phyloP scores from a whole-genome alignment of 2,113 vertebrate species.

The Clinocottus analis region DNA sequence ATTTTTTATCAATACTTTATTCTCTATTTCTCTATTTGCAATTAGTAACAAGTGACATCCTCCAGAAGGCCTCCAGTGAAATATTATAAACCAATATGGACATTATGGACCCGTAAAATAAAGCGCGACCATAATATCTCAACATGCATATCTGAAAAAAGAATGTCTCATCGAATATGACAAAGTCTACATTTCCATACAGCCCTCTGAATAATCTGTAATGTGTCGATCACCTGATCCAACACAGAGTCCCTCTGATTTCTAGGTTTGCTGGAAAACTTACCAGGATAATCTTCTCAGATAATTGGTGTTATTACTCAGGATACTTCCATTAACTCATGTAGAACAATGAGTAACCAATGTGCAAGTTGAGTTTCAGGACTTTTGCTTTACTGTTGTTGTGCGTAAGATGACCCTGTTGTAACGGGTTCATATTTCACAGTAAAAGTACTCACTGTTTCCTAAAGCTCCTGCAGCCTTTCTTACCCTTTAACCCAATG shows the following conservation, averaged over 20 bases:
- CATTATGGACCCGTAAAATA: too few relatives aligned
- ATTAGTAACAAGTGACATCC: too few relatives aligned
- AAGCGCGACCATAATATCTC: too few relatives aligned
- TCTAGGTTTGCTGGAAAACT: background rate
- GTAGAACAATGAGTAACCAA: background rate
- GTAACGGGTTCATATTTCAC: background rate
- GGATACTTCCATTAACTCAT: background rate
- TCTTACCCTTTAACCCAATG: slow-evolving; percentile 27
- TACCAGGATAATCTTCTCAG: background rate
- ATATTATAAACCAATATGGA: too few relatives aligned
- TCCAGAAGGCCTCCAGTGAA: too few relatives aligned
- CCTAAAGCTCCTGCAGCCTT: background rate
- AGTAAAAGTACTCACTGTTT: background rate
- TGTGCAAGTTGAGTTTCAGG: background rate
- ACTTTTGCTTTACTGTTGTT: background rate
- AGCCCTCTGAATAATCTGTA: background rate
- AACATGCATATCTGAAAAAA: too few relatives aligned
- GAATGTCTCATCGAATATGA: too few relatives aligned
- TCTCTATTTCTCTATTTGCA: too few relatives aligned
- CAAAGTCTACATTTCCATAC: too few relatives aligned
- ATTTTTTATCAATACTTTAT: too few relatives aligned
- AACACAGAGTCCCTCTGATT: background rate
- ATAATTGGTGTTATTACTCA: background rate
- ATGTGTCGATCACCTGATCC: too few relatives aligned
- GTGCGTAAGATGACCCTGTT: background rate